Conservation (phyloP, 2,113 vertebrate genomes). For the Mungos mungo region DNA sequence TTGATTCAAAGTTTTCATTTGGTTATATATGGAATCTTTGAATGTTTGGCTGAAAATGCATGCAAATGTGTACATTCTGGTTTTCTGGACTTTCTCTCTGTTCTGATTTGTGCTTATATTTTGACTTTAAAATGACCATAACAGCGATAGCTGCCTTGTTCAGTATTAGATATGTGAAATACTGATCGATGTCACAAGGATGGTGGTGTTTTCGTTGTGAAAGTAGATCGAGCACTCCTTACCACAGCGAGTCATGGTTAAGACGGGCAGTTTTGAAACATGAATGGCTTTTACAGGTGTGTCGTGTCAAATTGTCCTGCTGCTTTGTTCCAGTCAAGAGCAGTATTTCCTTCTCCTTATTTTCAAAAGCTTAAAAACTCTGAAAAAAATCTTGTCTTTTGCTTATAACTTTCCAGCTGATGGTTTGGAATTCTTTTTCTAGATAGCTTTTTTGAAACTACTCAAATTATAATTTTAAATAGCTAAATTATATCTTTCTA, state of each 20-base stretch:
- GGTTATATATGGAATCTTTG: not conserved
- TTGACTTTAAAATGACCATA: slow-evolving; percentile 47
- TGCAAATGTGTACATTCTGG: slow-evolving; percentile 29
- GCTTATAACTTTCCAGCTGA: not conserved
- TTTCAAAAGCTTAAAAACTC: slow-evolving; percentile 37
- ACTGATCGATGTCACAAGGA: slow-evolving; percentile 35
- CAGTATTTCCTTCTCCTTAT: slow-evolving; percentile 30
- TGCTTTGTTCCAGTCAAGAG: not conserved
- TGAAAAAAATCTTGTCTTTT: not conserved
- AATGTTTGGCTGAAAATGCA: slow-evolving; percentile 51
- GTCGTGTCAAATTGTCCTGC: not conserved
- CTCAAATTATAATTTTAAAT: slow-evolving; percentile 48
- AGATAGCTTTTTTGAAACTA: slow-evolving; percentile 13
- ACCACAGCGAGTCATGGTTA: slow-evolving; percentile 15
- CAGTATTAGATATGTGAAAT: slow-evolving; percentile 23
- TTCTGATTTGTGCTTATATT: slow-evolving; percentile 41
- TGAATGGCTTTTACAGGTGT: not conserved
- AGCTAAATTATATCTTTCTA: slow-evolving; percentile 10
- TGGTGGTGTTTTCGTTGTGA: slow-evolving; percentile 20
- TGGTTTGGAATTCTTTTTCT: slow-evolving; percentile 46
- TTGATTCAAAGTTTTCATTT: slow-evolving; percentile 46
- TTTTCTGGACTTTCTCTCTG: slow-evolving; percentile 27
- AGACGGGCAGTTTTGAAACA: not conserved
- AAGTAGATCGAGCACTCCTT: not conserved
- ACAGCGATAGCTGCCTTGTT: not conserved